Evolutionary conservation across 2,113 vertebrate species (phyloP), one percentile per base, ranked within the genome.

Genomic region (Varanus salvator): DNA sequence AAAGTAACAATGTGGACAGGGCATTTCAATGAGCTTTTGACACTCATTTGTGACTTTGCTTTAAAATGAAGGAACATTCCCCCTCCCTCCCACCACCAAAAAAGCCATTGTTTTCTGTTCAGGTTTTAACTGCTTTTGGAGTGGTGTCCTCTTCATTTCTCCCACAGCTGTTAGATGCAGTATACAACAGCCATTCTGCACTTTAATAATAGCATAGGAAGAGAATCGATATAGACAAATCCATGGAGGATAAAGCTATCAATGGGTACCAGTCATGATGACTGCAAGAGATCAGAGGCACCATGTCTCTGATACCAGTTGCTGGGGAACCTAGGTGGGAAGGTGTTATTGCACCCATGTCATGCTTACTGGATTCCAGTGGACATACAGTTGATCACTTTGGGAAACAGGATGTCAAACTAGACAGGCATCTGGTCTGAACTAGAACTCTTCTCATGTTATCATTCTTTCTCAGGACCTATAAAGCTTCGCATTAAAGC

Each of bases 1-100:
- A 6, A 77, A 93, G 82, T 0, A 0, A 77, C 1, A 29, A 92
- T 92, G 89, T 52, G 80, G 21, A 69, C 15, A 23, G 88, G 9
- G 85, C 1, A 29, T 90, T 92, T 85, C 50, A 92, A 93, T 78
- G 1, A 88, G 38, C 1, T 25, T 0, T 85, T 85, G 60, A 64
- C 72, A 84, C 38, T 80, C 27, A 1, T 1, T 12, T 6, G 0
- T 23, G 75, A 85, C 68, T 82, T 91, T 54, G 4, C 54, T 82
- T 88, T 80, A 83, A 90, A 95, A 74, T 5, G 86, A 80, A n/a
- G 80, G 1, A 78, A 52, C 87, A 14, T 52, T 3, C 38, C 38
- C 38, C 38, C 38, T 52, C 38, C 38, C 38, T 3, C 38, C 38
- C 38, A 44, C 38, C 38, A 44, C 14, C 69, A 77, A 76, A 69